Evolutionary conservation across 2,113 vertebrate species (phyloP), one percentile per base, ranked within the genome.

Genomic region (Myrmecophaga tridactyla): DNA sequence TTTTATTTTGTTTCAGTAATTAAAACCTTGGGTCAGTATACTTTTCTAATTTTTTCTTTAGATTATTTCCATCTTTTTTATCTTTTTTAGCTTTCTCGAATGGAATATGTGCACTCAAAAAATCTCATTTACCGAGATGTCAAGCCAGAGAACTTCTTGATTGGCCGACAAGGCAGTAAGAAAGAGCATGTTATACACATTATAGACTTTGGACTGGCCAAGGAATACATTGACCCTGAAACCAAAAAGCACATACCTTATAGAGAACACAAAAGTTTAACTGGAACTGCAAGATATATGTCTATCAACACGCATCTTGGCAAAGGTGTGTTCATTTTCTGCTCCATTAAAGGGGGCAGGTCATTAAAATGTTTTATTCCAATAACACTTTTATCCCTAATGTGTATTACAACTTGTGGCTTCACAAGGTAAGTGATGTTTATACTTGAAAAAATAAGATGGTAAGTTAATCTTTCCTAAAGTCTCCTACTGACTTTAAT

Each of bases 161-260:
- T 99, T 23, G 99, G 99, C 70, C 99, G 99, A 90, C 99, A 99
- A 98, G 99, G 99, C 98, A 99, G 99, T 92, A 99, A 99, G 98
- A 99, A 99, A 97, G 99, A 99, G 87, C 99, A 99, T 93, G 98
- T 99, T 87, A 99, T 99, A 96, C 99, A 99, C 98, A 99, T 99
- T 97, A 99, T 99, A 97, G 99, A 99, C 98, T 99, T 99, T 99
- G 99, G 99, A 96, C 89, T 99, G 98, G 99, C 99, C 56, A 99
- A 99, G 99, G 99, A 99, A 94, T 99, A 99, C 98, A 99, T 99
- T 72, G 99, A 99, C 97, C 99, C 99, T 0, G 99, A 99, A 99
- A 99, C 99, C 98, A 99, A 99, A 99, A 99, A 99, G 99, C 99
- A 99, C 98, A 99, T 99, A 98, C 99, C 99, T 78, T 99, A 99